phyloP scores from a whole-genome alignment of 2,797 vertebrate genomes.

The Trematomus bernacchii region DNA sequence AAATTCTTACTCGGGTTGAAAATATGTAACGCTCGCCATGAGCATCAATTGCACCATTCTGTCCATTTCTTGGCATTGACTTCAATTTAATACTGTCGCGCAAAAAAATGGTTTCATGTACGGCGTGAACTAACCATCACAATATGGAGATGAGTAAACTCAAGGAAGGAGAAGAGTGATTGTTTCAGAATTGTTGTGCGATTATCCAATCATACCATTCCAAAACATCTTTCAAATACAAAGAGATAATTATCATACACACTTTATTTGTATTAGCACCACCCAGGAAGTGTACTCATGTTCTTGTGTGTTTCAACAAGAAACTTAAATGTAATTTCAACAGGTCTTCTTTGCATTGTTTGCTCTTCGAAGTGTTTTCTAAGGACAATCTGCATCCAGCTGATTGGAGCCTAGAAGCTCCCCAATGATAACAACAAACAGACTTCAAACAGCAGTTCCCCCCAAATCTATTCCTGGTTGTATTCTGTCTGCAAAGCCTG shows the following conservation, averaged over 20 bases:
- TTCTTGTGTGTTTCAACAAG: background rate
- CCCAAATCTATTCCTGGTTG: background rate
- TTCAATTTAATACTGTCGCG: too few species aligned
- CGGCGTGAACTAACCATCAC: too few species aligned
- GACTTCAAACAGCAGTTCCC: constrained; percentile 12
- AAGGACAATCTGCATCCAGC: background rate
- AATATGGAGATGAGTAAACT: background rate
- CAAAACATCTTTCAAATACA: background rate
- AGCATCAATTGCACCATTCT: too few species aligned
- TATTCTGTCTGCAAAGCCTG: too few species aligned
- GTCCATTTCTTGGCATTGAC: too few species aligned
- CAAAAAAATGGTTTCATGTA: too few species aligned
- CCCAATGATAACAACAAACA: background rate
- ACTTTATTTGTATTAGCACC: background rate
- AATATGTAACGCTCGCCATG: too few species aligned
- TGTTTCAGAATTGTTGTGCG: background rate
- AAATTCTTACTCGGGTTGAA: too few species aligned
- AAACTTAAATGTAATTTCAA: too few species aligned
- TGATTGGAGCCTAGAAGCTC: background rate
- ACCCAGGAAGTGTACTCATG: background rate
- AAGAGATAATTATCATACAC: background rate
- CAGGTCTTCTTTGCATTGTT: background rate
- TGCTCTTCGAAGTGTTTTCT: background rate
- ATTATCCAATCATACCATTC: background rate
- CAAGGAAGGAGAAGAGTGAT: background rate